phyloP scores from a whole-genome alignment of 2,113 vertebrate species.

The Oncorhynchus clarkii region DNA sequence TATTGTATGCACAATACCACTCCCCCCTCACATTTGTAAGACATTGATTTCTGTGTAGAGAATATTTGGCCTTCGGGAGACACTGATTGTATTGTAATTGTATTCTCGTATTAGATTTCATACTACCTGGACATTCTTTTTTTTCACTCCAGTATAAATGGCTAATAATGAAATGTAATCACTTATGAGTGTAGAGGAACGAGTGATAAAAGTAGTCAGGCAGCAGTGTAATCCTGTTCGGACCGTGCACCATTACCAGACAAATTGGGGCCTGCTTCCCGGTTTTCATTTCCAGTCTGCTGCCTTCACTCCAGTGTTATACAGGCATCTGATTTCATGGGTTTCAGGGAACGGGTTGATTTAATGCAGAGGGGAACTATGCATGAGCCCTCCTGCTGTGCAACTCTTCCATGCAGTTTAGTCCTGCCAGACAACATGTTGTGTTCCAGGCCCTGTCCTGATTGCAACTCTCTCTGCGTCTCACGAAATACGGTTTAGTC shows the following conservation, averaged over 20 bases:
- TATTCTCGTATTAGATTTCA: no score
- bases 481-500: background rate
- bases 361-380: slow-evolving; percentile 1
- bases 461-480: background rate
- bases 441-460: background rate
- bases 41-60: no score
- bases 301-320: background rate
- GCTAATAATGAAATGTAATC: background rate
- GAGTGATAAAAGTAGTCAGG: background rate
- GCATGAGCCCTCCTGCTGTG: background rate
- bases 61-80: no score
- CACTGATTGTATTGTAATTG: no score
- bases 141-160: no score
- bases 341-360: background rate
- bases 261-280: background rate
- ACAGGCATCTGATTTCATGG: background rate
- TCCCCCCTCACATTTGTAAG: no score
- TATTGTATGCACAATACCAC: no score
- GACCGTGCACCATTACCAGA: background rate
- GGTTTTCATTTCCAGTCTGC: background rate
- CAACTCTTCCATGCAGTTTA: slow-evolving; percentile 6
- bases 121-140: no score
- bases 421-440: background rate
- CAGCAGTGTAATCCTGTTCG: background rate
- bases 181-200: background rate